phyloP scores from a whole-genome alignment of 2,888 invertebrate genomes.

The Phragmatobia fuliginosa region DNA sequence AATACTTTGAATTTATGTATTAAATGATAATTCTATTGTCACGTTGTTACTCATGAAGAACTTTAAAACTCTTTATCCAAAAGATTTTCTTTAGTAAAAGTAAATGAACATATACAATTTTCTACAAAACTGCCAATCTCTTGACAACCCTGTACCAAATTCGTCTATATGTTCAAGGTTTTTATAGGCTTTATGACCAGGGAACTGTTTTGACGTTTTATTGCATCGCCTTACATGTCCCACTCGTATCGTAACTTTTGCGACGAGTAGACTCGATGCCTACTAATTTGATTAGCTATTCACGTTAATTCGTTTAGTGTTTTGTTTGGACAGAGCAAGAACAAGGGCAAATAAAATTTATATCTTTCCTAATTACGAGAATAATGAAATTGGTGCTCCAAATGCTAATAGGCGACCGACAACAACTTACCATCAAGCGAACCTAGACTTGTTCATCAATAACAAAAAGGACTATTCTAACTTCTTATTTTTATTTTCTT shows the following conservation, averaged over 20 bases:
- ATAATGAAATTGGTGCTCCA: not conserved
- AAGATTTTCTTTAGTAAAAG: no score
- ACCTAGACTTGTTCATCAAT: not conserved
- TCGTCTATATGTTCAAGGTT: slow-evolving; percentile 33
- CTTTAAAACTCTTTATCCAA: no score
- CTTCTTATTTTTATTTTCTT: not conserved
- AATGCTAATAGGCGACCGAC: not conserved
- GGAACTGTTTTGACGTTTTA: slow-evolving; percentile 43
- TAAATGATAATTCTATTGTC: no score
- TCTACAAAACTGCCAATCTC: not conserved
- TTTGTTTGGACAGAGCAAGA: slow-evolving; percentile 4
- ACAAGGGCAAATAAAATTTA: slow-evolving; percentile 7
- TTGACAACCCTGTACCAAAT: slow-evolving; percentile 35
- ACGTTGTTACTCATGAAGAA: no score
- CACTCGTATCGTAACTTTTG: slow-evolving; percentile 36
- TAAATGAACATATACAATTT: not conserved
- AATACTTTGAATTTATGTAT: no score
- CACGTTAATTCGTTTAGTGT: slow-evolving; percentile 28
- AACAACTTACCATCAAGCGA: not conserved
- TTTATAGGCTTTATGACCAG: slow-evolving; percentile 37
- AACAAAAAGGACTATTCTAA: not conserved
- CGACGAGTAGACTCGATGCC: slow-evolving; percentile 34
- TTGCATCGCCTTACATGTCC: slow-evolving; percentile 29
- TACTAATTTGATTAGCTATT: slow-evolving; percentile 49
- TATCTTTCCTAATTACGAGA: slow-evolving; percentile 3